Evolutionary conservation across 2,888 invertebrate species (phyloP), one percentile per base, ranked within the genome.

Genomic region (Pyrrhosoma nymphula): DNA sequence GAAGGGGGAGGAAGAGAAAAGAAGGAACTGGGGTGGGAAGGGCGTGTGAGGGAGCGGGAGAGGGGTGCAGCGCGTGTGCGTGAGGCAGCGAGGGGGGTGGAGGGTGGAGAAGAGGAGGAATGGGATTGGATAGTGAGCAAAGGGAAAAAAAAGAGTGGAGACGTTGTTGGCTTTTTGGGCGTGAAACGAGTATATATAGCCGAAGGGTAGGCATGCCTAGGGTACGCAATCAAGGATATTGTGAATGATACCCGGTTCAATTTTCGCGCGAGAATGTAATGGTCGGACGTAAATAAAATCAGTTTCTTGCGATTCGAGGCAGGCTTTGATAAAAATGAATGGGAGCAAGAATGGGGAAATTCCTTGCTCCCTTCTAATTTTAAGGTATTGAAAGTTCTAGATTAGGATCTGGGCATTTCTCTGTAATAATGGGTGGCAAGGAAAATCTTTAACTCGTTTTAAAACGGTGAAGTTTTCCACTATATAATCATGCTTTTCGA

Each of bases 181-280:
- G 93, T 47, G 69, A 69, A 93, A 93, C 69, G 63, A 93, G 93
- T 93, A 93, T 93, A 93, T 93, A 93, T 93, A 75, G 93, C 75
- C 47, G 69, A 75, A 18, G 55, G 93, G 93, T 47, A 75, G 47
- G 93, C 93, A 91, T 69, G 91, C 91, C 91, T 91, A 60, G 91
- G 91, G 91, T 63, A 75, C 93, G 93, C 69, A 93, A 93, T 93
- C 93, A 93, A 93, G 63, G 93, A 93, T 93, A 93, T 93, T 93
- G 93, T 93, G 93, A 93, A 69, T 93, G 93, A 93, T 93, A 93
- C 69, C 39, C 69, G 26, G 47, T 75, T 93, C 93, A 75, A 69
- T 93, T 93, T 69, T 75, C 93, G 75, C 69, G 69, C 20, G 69
- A 69, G 93, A 69, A 93, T 93, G 63, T 93, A 93, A 93, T 93